phyloP scores from a whole-genome alignment of 2,797 vertebrate genomes.

The Propithecus deckenii region DNA sequence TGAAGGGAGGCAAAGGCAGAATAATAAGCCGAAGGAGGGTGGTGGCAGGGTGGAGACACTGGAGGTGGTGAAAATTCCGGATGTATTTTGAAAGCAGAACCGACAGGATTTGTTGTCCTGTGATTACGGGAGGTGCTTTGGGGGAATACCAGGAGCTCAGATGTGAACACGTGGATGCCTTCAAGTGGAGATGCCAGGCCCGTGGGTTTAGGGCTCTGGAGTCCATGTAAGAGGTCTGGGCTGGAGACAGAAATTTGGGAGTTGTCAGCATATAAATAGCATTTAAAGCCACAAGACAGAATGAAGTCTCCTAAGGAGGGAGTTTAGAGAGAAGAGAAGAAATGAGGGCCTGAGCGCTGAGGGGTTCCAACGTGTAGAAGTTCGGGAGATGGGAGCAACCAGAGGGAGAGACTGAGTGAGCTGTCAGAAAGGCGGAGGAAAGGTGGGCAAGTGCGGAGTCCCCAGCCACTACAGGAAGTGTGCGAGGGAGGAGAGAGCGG shows the following conservation, averaged over 20 bases:
- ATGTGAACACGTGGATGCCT: neutral
- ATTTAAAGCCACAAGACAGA: neutral
- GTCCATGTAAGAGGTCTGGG: neutral
- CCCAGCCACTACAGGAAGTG: rapidly evolving
- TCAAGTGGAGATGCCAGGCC: neutral
- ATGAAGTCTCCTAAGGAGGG: neutral
- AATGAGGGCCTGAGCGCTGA: neutral
- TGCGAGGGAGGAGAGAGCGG: neutral
- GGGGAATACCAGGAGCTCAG: neutral
- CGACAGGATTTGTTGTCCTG: neutral
- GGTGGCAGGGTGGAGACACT: neutral
- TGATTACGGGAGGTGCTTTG: neutral
- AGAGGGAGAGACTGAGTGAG: neutral
- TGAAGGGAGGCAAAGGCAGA: neutral
- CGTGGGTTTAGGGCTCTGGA: neutral
- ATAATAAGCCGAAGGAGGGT: neutral
- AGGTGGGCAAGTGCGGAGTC: neutral
- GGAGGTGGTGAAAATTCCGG: neutral
- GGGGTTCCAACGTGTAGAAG: neutral
- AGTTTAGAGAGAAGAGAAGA: neutral
- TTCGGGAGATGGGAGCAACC: neutral
- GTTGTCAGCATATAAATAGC: neutral
- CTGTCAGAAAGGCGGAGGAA: neutral
- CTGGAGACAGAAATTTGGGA: neutral
- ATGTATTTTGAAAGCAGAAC: neutral